These are phyloP conservation scores for Drosophila ironensis DNA, from an alignment of 1,140 invertebrate species.

Conservation along the genomic window DNA sequence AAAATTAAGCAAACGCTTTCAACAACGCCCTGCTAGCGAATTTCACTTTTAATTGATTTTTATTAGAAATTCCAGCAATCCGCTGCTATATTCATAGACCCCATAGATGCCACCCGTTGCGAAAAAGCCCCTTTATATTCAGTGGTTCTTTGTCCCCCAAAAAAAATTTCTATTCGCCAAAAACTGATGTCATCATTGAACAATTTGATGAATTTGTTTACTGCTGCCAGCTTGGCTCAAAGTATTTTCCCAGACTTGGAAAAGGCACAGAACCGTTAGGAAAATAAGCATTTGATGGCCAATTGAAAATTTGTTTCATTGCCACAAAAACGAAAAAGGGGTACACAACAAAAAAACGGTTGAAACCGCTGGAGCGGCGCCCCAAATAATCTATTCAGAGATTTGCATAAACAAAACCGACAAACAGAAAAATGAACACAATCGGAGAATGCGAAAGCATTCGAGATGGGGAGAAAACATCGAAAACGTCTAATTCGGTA, in stretches of 20 bases:
- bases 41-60: conserved; percentile 73
- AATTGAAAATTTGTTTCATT: conserved; percentile 31
- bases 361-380: conserved; percentile 37
- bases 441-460: conserved; percentile 19
- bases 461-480: conserved; percentile 5
- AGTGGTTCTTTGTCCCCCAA: conserved; percentile 40
- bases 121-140: conserved; percentile 29
- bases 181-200: conserved; percentile 57
- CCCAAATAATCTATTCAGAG: conserved; percentile 33
- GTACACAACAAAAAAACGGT: conserved; percentile 15
- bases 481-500: conserved; percentile 36
- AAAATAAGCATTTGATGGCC: conserved; percentile 6
- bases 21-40: conserved; percentile 12
- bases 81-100: conserved; percentile 7
- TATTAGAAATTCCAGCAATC: conserved; percentile 34
- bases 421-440: conserved; percentile 13
- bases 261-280: conserved; percentile 16
- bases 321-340: conserved; percentile 1
- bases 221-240: conserved; percentile 6
- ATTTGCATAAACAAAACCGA: conserved; percentile 41
- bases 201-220: conserved; percentile 10
- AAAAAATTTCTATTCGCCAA: conserved; percentile 35
- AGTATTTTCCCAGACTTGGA: conserved; percentile 40
- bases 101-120: conserved; percentile 36
- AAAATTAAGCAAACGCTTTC: conserved; percentile 4